Evolutionary conservation across 2,113 vertebrate genomes (phyloP).

Genomic region (Myotis lucifugus): DNA sequence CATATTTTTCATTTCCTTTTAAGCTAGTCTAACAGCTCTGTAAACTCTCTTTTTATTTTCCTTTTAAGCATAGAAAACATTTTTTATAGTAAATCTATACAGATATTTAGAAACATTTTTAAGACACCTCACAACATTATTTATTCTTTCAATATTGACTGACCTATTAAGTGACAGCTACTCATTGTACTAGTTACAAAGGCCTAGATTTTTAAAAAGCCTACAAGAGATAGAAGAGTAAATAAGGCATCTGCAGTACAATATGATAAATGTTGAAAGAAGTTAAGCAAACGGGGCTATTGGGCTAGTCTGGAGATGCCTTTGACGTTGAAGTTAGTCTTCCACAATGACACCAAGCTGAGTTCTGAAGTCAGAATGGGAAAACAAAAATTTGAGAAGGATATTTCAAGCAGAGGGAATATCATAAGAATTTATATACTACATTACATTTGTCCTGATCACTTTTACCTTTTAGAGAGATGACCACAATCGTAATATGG

Average conservation of each 20-base stretch:
- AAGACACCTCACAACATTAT: neutral
- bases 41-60: constrained; percentile 15
- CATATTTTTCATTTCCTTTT: neutral
- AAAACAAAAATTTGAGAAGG: neutral
- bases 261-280: neutral
- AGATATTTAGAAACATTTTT: neutral
- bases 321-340: neutral
- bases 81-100: neutral
- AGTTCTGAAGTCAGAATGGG: neutral
- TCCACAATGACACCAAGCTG: neutral
- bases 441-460: neutral
- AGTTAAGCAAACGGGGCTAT: neutral
- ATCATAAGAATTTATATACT: neutral
- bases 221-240: neutral
- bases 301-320: neutral
- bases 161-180: neutral
- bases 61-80: neutral
- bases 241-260: neutral
- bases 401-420: neutral
- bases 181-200: neutral
- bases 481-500: neutral
- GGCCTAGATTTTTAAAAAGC: neutral
- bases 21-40: neutral
- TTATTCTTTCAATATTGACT: constrained; percentile 14
- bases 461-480: constrained; percentile 20